Evolutionary conservation across 1,140 invertebrate species (phyloP).

Genomic region (Leptinotarsa lineolata): DNA sequence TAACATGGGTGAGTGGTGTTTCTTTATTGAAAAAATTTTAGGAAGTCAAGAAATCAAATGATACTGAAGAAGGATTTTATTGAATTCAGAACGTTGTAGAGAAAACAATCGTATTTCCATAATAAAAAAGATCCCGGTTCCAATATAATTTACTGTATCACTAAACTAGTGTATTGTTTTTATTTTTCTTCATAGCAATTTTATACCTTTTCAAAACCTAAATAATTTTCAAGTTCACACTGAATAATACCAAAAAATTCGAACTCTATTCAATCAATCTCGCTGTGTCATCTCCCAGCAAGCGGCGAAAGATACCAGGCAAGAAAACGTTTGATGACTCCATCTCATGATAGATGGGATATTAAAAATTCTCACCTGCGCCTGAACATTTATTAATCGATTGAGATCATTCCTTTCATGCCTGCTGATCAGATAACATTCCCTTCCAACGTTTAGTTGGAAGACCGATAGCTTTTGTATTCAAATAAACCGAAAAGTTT

Average conservation of each 20-base stretch:
- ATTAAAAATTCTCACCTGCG: constrained; percentile 8
- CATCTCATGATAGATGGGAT: not conserved
- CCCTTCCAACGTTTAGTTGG: not conserved
- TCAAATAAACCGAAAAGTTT: not conserved
- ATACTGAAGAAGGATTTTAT: too few relatives aligned
- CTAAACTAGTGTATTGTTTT: too few relatives aligned
- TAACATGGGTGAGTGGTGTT: too few relatives aligned
- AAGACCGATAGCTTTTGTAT: not conserved
- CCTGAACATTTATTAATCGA: not conserved
- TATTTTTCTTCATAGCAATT: too few relatives aligned
- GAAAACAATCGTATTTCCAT: too few relatives aligned
- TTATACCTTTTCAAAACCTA: not conserved
- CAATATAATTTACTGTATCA: too few relatives aligned
- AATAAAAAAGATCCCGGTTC: too few relatives aligned
- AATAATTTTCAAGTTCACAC: not conserved
- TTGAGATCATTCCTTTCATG: not conserved
- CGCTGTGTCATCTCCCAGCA: not conserved
- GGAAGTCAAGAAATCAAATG: too few relatives aligned
- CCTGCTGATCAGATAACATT: constrained; percentile 2
- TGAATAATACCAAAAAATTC: not conserved
- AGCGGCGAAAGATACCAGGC: not conserved
- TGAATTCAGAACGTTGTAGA: too few relatives aligned
- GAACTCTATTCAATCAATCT: not conserved
- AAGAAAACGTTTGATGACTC: not conserved
- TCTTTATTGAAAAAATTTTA: too few relatives aligned